phyloP scores from a whole-genome alignment of 2,888 invertebrate genomes.

The Harmothoe impar region DNA sequence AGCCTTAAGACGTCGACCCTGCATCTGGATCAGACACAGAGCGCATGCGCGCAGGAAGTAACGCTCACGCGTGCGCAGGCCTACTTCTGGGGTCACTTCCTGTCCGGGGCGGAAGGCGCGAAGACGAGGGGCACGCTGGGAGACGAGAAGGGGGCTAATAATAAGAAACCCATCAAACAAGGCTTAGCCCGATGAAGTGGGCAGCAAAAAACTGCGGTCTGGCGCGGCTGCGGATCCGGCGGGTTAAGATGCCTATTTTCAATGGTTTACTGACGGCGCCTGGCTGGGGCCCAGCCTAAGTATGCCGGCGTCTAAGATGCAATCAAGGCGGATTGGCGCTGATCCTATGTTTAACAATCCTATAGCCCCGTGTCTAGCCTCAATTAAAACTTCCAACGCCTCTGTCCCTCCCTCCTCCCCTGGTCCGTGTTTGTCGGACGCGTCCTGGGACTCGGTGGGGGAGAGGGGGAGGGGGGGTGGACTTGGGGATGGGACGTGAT shows the following conservation, averaged over 20 bases:
- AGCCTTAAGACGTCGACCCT: too few relatives aligned
- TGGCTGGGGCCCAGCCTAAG: neutral
- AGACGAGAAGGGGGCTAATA: constrained; percentile 8
- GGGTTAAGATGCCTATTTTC: constrained; percentile 61
- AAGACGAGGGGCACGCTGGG: neutral
- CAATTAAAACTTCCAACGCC: constrained; percentile 59
- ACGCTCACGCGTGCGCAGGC: neutral
- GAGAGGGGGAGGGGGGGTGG: neutral
- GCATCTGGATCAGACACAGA: too few relatives aligned
- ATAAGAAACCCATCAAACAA: constrained; percentile 57
- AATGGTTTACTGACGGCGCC: constrained; percentile 22
- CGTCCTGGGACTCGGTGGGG: neutral
- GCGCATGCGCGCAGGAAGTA: neutral
- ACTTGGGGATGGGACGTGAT: neutral
- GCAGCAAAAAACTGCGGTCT: neutral
- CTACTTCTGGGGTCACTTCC: neutral
- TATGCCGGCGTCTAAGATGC: constrained; percentile 46
- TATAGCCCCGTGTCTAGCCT: constrained; percentile 21
- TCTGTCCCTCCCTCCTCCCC: neutral
- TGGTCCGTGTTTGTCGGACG: neutral
- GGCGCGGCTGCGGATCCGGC: neutral
- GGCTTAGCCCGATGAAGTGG: constrained; percentile 53
- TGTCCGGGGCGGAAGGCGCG: neutral
- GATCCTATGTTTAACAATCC: constrained; percentile 60
- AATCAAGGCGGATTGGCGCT: constrained; percentile 42